Conservation (phyloP, 2,888 invertebrate genomes). For the Hofmannophila pseudospretella region DNA sequence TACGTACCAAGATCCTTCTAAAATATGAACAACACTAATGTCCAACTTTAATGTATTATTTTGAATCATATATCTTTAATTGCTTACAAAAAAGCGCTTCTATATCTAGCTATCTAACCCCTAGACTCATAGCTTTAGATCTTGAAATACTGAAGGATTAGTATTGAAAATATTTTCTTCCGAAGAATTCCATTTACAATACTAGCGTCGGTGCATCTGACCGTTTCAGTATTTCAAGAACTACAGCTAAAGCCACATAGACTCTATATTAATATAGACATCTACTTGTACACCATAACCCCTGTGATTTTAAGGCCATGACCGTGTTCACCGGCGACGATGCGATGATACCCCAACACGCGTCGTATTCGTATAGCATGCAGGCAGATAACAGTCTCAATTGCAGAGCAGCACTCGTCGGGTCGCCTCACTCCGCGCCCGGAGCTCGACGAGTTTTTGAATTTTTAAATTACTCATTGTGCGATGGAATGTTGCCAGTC, state of each 20-base stretch:
- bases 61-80: too few relatives aligned
- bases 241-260: too few relatives aligned
- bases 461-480: conserved; percentile 80
- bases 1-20: too few relatives aligned
- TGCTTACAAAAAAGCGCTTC: too few relatives aligned
- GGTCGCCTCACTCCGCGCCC: conserved; percentile 63
- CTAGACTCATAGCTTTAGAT: too few relatives aligned
- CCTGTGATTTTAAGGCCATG: conserved; percentile 14
- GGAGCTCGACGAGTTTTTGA: conserved; percentile 76
- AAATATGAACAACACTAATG: too few relatives aligned
- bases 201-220: conserved; percentile 44
- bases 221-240: too few relatives aligned
- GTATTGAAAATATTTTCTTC: conserved; percentile 57
- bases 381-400: conserved; percentile 69
- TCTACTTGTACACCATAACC: background rate
- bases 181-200: conserved; percentile 71
- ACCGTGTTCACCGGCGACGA: conserved; percentile 48
- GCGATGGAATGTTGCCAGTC: conserved; percentile 70
- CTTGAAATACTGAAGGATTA: conserved; percentile 43
- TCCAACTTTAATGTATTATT: too few relatives aligned
- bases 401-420: conserved; percentile 66
- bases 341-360: conserved; percentile 38
- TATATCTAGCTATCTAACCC: too few relatives aligned
- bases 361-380: conserved; percentile 38
- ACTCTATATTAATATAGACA: too few relatives aligned